Conservation (phyloP, 2,113 vertebrate genomes). For the Macquaria australasica region DNA sequence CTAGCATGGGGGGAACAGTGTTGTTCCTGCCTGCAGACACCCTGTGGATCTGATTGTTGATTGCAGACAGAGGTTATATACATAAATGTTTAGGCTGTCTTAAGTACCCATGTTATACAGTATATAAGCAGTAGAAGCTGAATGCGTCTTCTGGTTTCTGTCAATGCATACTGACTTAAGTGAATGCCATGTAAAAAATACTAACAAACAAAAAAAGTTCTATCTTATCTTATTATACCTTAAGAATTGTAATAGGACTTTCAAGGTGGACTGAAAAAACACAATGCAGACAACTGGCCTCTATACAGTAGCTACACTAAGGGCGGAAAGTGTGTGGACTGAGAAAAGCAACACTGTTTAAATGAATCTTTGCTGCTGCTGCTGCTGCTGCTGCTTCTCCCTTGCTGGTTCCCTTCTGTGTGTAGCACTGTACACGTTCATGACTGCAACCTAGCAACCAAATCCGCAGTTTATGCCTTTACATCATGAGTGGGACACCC, state of each 20-base stretch:
- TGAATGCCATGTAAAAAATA: background rate
- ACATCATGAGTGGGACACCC: slow-evolving; percentile 42
- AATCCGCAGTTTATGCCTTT: slow-evolving; percentile 43
- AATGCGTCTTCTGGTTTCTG: background rate
- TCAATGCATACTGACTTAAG: background rate
- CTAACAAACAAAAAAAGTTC: background rate
- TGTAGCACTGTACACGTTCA: background rate
- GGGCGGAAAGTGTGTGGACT: slow-evolving; percentile 10
- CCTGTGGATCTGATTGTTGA: slow-evolving; percentile 57
- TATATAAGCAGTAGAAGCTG: background rate
- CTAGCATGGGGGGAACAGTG: slow-evolving; percentile 45
- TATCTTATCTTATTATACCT: no score
- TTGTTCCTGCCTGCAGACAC: slow-evolving; percentile 45
- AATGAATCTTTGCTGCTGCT: background rate
- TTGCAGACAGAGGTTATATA: slow-evolving; percentile 45
- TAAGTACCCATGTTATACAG: background rate
- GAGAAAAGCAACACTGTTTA: slow-evolving; percentile 24
- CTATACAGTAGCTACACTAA: background rate
- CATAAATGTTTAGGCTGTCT: slow-evolving; percentile 15
- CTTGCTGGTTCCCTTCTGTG: slow-evolving; percentile 12
- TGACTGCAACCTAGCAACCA: slow-evolving; percentile 67
- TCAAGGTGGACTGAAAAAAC: background rate
- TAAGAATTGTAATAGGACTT: background rate
- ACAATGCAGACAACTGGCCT: background rate
- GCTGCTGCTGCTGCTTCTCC: background rate